Evolutionary conservation across 2,113 vertebrate species (phyloP), one percentile per base, ranked within the genome.

Genomic region (Tretioscincus oriximinensis): DNA sequence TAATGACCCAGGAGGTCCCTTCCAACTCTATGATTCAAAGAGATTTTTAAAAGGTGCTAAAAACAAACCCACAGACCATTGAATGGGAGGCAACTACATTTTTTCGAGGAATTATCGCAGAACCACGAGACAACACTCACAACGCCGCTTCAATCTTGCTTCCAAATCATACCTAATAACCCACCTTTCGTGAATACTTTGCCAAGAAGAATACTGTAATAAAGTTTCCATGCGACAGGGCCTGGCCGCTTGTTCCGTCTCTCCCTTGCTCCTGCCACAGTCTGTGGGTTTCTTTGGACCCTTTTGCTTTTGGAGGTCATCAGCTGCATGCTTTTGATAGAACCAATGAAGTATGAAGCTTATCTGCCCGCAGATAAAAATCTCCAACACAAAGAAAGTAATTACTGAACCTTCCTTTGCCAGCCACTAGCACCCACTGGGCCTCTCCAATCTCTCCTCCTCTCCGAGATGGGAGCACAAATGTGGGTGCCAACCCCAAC

Each of bases 231-330:
- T 81, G 29, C 54, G n/a, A 20, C 8, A 11, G 31, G 66, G 73
- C 31, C 86, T 66, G 66, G 84, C 81, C 3, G 83, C 68, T 22
- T 85, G 80, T 85, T 89, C 81, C 87, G 86, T 82, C 82, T 91
- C 80, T 85, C 87, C 85, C 88, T 80, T n/a, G 87, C 88, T 49
- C 86, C 77, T 73, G 90, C 73, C 75, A 80, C 29, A 65, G 88
- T 84, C 88, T 49, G 85, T 83, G 63, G 88, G 70, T 49, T 68
- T 91, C 89, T 70, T 89, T 89, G 90, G 80, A 90, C 86, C 87
- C 88, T 73, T 85, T 77, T 41, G 63, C 64, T 80, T 72, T 81
- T 76, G 61, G 83, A 78, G 84, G 77, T 85, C 71, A 60, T 75
- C 71, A 1, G 22, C 84, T 26, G 72, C 22, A 18, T 68, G 28